A percentile compares a stretch with the other conserved stretches of the same genome.
phyloP scores from a whole-genome alignment of 2,888 invertebrate species.

The Aethes cnicana region DNA sequence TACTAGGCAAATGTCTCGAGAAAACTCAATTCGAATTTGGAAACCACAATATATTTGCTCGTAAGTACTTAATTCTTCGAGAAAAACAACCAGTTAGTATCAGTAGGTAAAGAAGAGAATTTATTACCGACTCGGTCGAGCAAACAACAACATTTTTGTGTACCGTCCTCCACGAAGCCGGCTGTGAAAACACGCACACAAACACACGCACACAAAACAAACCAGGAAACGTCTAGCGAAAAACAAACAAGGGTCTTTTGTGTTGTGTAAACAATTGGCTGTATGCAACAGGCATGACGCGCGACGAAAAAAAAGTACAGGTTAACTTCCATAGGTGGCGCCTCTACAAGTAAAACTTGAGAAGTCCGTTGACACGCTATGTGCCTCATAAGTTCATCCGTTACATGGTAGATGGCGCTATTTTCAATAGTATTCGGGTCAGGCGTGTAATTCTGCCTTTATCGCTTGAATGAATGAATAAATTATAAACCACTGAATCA shows the following conservation, averaged over 20 bases:
- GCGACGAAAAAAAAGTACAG: conserved; percentile 62
- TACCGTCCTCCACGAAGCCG: conserved; percentile 68
- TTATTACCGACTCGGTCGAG: conserved; percentile 66
- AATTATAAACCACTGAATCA: conserved; percentile 30
- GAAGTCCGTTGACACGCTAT: conserved; percentile 27
- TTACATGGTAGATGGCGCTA: conserved; percentile 56
- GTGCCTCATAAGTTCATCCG: conserved; percentile 36
- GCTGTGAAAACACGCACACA: conserved; percentile 74
- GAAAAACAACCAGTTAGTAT: conserved; percentile 12
- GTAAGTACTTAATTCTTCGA: conserved; percentile 8
- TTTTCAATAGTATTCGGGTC: conserved; percentile 17
- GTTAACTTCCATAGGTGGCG: conserved; percentile 65
- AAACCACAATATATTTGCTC: not conserved
- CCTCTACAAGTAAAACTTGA: not conserved
- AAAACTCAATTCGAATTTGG: not conserved
- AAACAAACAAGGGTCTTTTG: conserved; percentile 83
- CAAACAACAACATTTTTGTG: conserved; percentile 78
- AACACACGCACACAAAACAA: conserved; percentile 74
- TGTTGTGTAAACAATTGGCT: conserved; percentile 80
- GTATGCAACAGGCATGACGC: conserved; percentile 81
- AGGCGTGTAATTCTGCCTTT: not conserved
- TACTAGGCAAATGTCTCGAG: not conserved
- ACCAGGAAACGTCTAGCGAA: conserved; percentile 83
- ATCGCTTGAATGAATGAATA: conserved; percentile 27
- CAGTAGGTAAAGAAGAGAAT: conserved; percentile 50